These are phyloP conservation scores for Apis laboriosa DNA, from an alignment of 1,140 invertebrate species.

Conservation along the genomic window DNA sequence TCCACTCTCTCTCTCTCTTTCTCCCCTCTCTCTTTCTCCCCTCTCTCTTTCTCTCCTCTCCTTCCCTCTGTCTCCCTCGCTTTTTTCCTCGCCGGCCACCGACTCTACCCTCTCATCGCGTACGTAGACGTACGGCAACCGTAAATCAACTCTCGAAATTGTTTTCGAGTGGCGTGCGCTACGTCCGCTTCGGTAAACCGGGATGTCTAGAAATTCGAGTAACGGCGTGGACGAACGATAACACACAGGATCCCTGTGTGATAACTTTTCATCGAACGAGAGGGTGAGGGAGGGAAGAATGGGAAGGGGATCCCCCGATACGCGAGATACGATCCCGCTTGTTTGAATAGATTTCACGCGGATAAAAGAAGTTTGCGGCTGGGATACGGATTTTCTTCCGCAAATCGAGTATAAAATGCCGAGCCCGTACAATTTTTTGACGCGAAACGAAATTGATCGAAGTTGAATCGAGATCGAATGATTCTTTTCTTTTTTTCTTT, in stretches of 20 bases:
- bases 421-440: too few relatives aligned
- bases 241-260: not conserved
- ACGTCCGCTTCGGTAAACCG: conserved; percentile 9
- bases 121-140: conserved; percentile 59
- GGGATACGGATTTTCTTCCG: not conserved
- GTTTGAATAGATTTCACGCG: conserved; percentile 3
- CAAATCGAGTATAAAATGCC: not conserved
- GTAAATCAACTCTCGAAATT: conserved; percentile 73
- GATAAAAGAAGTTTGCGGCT: not conserved
- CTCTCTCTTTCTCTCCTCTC: not conserved
- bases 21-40: not conserved
- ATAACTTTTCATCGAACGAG: not conserved
- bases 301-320: not conserved
- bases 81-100: too few relatives aligned
- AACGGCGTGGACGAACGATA: not conserved
- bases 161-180: conserved; percentile 54
- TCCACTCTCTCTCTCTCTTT: not conserved
- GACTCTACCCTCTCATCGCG: not conserved
- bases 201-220: conserved; percentile 22
- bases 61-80: too few relatives aligned
- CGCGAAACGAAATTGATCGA: too few relatives aligned
- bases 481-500: too few relatives aligned
- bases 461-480: too few relatives aligned
- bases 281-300: not conserved
- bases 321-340: too few relatives aligned